These are phyloP conservation scores for Alcedo quadribrachys DNA, from an alignment of 2,797 vertebrate species.

Conservation along the genomic window DNA sequence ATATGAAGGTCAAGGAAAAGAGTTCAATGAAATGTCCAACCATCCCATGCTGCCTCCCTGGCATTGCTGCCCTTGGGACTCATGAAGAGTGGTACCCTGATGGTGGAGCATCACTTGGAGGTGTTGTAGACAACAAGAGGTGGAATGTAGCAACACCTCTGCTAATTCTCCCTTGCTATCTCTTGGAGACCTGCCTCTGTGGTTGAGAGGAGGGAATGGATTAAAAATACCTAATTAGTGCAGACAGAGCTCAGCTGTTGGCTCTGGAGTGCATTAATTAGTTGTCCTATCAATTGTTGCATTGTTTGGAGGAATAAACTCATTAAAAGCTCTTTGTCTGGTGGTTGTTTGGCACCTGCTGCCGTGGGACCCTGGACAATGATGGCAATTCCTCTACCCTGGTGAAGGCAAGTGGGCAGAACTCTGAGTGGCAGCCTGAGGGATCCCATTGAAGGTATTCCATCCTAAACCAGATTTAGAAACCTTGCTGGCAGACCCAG, in stretches of 20 bases:
- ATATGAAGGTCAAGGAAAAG: neutral
- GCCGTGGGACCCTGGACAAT: neutral
- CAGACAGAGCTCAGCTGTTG: neutral
- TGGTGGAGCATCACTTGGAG: neutral
- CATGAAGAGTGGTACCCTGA: neutral
- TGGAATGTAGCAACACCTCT: neutral
- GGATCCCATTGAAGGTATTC: neutral
- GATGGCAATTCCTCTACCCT: neutral
- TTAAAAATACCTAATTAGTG: neutral
- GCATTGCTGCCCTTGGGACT: neutral
- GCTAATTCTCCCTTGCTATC: neutral
- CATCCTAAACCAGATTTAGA: neutral
- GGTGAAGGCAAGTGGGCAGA: neutral
- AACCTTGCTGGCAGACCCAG: neutral
- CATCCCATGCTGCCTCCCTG: neutral
- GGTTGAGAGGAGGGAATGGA: neutral
- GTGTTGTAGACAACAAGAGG: neutral
- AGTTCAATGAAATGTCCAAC: neutral
- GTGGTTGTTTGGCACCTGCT: neutral
- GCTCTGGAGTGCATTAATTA: neutral
- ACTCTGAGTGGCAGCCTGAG: neutral
- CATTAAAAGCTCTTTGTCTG: constrained; percentile 36
- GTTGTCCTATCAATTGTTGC: neutral
- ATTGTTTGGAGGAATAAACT: constrained; percentile 15
- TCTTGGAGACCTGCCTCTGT: rapidly evolving